phyloP scores from a whole-genome alignment of 2,888 invertebrate species.

The Apotomis turbidana region DNA sequence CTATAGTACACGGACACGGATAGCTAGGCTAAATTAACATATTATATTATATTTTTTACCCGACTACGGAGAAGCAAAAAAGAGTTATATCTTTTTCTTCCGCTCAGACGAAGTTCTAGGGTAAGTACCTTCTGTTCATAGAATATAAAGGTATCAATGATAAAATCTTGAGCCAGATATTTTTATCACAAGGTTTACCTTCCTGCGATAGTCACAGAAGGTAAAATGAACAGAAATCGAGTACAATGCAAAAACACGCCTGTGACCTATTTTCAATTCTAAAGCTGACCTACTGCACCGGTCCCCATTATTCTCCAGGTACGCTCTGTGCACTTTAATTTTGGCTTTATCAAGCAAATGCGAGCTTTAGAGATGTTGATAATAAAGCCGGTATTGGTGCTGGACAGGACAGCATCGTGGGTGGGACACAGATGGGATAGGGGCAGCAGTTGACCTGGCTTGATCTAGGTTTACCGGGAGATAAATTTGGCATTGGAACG shows the following conservation, averaged over 20 bases:
- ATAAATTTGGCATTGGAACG: slow-evolving; percentile 34
- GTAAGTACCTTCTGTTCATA: no score
- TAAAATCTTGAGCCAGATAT: no score
- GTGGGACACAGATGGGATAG: slow-evolving; percentile 54
- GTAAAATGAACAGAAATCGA: no score
- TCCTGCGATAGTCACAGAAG: no score
- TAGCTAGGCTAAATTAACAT: no score
- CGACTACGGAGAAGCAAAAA: no score
- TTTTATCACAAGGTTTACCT: no score
- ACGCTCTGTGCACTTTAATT: slow-evolving; percentile 38
- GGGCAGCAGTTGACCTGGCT: slow-evolving; percentile 57
- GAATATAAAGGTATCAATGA: no score
- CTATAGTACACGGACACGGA: no score
- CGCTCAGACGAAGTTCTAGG: no score
- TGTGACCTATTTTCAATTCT: slow-evolving; percentile 8
- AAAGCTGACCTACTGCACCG: slow-evolving; percentile 16
- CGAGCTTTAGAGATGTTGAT: neutral
- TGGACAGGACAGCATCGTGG: slow-evolving; percentile 46
- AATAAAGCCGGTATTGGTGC: slow-evolving; percentile 9
- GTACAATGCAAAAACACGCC: neutral
- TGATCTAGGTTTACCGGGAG: slow-evolving; percentile 58
- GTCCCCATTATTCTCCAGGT: slow-evolving; percentile 29
- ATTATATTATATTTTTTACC: no score
- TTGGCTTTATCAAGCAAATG: slow-evolving; percentile 3
- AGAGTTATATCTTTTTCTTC: no score